phyloP scores from a whole-genome alignment of 2,113 vertebrate genomes.

The Mohoua ochrocephala region DNA sequence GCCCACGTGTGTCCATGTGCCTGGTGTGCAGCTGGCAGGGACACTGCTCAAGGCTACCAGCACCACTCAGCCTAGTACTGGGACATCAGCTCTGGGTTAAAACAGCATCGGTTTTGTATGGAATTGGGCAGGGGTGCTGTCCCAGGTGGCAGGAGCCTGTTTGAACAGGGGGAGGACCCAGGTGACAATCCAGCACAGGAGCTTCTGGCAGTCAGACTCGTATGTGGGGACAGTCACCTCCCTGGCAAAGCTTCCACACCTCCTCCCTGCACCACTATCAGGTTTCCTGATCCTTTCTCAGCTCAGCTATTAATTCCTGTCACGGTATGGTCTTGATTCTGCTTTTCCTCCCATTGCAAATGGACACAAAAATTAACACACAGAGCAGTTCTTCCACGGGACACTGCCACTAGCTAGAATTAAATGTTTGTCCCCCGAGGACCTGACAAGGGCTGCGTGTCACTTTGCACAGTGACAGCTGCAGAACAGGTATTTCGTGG shows the following conservation, averaged over 20 bases:
- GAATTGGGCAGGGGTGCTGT: not conserved
- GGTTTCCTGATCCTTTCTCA: not conserved
- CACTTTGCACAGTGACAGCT: not conserved
- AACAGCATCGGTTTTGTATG: not conserved
- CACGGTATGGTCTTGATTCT: not conserved
- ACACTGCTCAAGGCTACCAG: not conserved
- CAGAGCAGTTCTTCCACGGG: not conserved
- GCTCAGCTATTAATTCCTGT: not conserved
- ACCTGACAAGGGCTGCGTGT: not conserved
- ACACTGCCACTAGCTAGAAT: not conserved
- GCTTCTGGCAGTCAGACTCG: not conserved
- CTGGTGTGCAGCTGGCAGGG: not conserved
- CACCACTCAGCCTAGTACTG: not conserved
- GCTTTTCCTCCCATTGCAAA: not conserved
- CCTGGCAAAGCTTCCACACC: not conserved
- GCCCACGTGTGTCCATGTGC: rapidly evolving
- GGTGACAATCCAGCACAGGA: constrained; percentile 1
- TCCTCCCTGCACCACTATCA: not conserved
- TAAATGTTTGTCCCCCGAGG: not conserved
- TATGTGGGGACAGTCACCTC: not conserved
- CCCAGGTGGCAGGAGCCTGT: not conserved
- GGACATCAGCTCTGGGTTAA: not conserved
- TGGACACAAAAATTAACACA: not conserved
- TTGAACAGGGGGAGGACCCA: not conserved
- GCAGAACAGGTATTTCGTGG: not conserved